These are phyloP conservation scores for Oreochromis mossambicus DNA, from an alignment of 2,797 vertebrate species.

Conservation along the genomic window DNA sequence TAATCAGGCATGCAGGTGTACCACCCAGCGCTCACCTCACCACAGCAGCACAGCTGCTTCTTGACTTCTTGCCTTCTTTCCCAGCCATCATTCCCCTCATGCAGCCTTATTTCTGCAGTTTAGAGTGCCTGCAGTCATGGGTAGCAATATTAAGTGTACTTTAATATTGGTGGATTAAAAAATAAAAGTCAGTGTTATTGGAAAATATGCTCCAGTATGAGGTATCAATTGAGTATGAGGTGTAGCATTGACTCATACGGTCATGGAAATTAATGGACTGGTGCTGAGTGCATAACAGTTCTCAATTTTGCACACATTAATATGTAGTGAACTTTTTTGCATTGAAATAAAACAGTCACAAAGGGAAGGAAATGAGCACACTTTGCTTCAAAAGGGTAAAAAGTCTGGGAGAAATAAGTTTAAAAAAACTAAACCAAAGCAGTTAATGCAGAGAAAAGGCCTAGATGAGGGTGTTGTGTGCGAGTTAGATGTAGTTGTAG, in stretches of 20 bases:
- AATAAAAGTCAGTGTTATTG: slow-evolving; percentile 25
- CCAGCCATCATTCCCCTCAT: neutral
- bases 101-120: slow-evolving; percentile 13
- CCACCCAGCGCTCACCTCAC: slow-evolving; percentile 40
- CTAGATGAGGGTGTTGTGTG: neutral
- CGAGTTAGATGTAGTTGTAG: slow-evolving; percentile 29
- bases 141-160: slow-evolving; percentile 27
- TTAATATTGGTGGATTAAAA: slow-evolving; percentile 44
- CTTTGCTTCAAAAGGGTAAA: neutral
- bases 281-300: slow-evolving; percentile 36
- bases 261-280: slow-evolving; percentile 28
- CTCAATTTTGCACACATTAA: slow-evolving; percentile 26
- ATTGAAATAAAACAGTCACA: neutral
- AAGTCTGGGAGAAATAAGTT: neutral
- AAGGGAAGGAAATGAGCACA: neutral
- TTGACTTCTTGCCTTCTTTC: slow-evolving; percentile 34
- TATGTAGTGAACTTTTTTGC: neutral
- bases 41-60: slow-evolving; percentile 35
- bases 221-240: slow-evolving; percentile 2
- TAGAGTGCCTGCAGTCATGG: slow-evolving; percentile 24
- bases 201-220: slow-evolving; percentile 20
- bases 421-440: neutral
- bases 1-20: slow-evolving; percentile 76
- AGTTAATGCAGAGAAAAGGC: neutral
- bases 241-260: slow-evolving; percentile 8